Conservation (phyloP, 2,797 vertebrate genomes). For the Pangasius macronema region DNA sequence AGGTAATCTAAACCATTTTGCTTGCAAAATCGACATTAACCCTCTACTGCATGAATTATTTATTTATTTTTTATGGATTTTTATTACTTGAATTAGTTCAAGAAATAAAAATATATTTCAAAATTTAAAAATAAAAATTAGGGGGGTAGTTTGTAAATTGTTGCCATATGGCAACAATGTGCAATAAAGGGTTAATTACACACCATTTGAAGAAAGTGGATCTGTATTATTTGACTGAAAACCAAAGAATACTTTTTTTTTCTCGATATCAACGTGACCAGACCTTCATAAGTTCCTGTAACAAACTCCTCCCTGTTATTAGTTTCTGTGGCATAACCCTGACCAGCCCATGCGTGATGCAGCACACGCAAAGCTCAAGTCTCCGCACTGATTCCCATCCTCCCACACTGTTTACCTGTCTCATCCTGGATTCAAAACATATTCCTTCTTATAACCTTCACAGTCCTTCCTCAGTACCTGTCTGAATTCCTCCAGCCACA, state of each 20-base stretch:
- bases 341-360: neutral
- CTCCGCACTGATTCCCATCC: neutral
- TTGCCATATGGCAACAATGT: too few species aligned
- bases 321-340: neutral
- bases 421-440: conserved; percentile 34
- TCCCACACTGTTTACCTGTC: conserved; percentile 3
- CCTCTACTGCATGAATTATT: too few species aligned
- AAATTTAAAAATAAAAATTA: too few species aligned
- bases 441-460: conserved; percentile 9
- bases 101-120: too few species aligned
- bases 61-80: too few species aligned
- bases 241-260: neutral
- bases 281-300: neutral
- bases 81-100: too few species aligned
- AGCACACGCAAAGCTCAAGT: neutral
- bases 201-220: neutral
- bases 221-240: neutral
- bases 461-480: neutral
- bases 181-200: too few species aligned
- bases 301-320: neutral
- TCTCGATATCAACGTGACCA: too few species aligned
- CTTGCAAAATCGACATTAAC: neutral
- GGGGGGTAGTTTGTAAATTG: too few species aligned
- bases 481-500: neutral
- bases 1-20: neutral